A percentile compares a stretch with the other conserved stretches of the same genome.
These are phyloP conservation scores for Podarcis raffonei DNA, from an alignment of 2,113 vertebrate species.

Conservation along the genomic window DNA sequence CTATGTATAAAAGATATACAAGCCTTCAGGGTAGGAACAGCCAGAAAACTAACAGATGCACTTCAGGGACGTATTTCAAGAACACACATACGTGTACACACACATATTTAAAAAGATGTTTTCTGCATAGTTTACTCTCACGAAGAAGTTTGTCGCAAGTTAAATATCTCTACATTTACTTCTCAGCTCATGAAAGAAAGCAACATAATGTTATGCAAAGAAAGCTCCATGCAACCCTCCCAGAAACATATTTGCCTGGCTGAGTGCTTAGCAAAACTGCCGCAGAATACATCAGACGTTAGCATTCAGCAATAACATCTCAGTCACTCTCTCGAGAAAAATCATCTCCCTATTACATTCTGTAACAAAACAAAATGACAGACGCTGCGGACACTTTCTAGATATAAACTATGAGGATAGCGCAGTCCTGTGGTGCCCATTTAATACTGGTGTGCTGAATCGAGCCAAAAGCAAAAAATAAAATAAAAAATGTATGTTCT, in stretches of 20 bases:
- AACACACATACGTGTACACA: too few relatives aligned
- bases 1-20: neutral
- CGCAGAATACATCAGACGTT: conserved; percentile 21
- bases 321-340: neutral
- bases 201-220: neutral
- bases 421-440: neutral
- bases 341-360: neutral
- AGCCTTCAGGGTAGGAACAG: neutral
- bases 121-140: neutral
- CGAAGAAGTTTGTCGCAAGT: neutral
- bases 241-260: neutral
- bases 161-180: neutral
- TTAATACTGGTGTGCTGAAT: neutral
- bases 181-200: neutral
- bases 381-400: neutral
- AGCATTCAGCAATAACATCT: neutral
- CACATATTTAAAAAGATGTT: neutral
- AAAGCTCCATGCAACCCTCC: neutral
- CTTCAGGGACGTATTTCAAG: neutral
- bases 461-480: conserved; percentile 5
- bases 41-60: neutral
- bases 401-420: neutral
- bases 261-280: neutral
- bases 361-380: conserved; percentile 3
- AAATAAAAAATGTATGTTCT: neutral